Percentiles rank a stretch among this genome's conserved stretches.
Conservation (phyloP, 2,113 vertebrate species). For the Papio anubis region DNA sequence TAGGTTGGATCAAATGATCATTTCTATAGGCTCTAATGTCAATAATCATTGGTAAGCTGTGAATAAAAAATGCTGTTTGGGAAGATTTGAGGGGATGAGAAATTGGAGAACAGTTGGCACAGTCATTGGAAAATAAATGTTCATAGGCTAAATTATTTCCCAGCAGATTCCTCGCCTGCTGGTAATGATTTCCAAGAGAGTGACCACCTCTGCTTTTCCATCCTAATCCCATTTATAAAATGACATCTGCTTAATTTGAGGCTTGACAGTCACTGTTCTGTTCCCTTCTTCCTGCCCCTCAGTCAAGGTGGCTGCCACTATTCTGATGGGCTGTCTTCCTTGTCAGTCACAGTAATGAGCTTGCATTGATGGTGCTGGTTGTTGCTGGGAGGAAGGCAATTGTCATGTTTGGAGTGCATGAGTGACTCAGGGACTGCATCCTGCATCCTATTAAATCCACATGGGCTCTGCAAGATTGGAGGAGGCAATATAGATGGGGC, state of each 20-base stretch:
- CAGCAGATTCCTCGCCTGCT: background rate
- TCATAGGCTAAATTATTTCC: background rate
- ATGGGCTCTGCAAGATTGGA: too few species aligned
- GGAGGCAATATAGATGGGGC: background rate
- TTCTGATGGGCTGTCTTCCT: background rate
- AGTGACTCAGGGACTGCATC: background rate
- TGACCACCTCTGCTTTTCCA: background rate
- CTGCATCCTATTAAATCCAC: background rate
- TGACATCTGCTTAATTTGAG: background rate
- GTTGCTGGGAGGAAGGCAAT: background rate
- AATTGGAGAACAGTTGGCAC: background rate
- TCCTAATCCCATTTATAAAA: background rate
- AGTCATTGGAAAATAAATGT: background rate
- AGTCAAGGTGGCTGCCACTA: background rate
- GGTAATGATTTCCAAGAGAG: background rate
- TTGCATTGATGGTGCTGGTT: background rate
- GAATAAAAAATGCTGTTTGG: background rate
- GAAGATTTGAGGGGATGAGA: background rate
- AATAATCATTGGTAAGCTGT: background rate
- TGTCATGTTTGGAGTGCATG: background rate
- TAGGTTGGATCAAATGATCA: background rate
- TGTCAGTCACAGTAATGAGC: background rate
- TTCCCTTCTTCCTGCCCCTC: background rate
- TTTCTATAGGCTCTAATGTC: background rate
- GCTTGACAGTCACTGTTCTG: background rate